These are phyloP conservation scores for Scaptomyza montana DNA, from an alignment of 1,140 invertebrate species.

Conservation along the genomic window DNA sequence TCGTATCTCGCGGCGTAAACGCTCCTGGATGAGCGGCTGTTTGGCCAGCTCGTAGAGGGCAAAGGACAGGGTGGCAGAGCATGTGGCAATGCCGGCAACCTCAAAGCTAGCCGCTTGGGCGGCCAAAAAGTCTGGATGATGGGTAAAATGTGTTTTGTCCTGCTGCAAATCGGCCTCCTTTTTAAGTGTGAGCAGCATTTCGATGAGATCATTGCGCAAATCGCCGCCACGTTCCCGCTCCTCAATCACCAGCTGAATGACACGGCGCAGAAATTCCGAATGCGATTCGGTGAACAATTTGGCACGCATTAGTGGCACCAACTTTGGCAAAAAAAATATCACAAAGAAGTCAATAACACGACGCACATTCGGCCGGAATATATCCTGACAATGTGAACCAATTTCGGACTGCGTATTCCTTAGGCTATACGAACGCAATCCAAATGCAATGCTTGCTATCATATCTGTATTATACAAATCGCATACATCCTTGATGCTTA, in stretches of 20 bases:
- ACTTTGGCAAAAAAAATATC: constrained; percentile 84
- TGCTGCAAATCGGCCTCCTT: constrained; percentile 77
- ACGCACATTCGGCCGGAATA: constrained; percentile 85
- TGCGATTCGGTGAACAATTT: constrained; percentile 66
- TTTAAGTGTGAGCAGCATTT: constrained; percentile 84
- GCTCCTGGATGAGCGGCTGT: constrained; percentile 88
- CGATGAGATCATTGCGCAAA: constrained; percentile 84
- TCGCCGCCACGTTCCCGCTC: constrained; percentile 76
- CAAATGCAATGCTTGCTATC: constrained; percentile 86
- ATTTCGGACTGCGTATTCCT: constrained; percentile 84
- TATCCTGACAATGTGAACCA: constrained; percentile 82
- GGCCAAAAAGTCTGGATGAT: constrained; percentile 84
- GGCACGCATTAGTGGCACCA: constrained; percentile 61
- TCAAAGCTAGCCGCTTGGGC: constrained; percentile 90
- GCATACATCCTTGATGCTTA: constrained; percentile 84
- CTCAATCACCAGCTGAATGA: constrained; percentile 82
- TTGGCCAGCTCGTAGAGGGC: constrained; percentile 88
- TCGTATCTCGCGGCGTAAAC: constrained; percentile 87
- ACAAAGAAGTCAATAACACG: constrained; percentile 84
- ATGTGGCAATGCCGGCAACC: constrained; percentile 91
- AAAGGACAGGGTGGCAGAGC: constrained; percentile 88
- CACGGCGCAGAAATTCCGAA: constrained; percentile 74
- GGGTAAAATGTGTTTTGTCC: constrained; percentile 77
- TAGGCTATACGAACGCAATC: constrained; percentile 86
- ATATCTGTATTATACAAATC: constrained; percentile 86